Conservation (phyloP, 1,140 invertebrate species). For the Hesperophylax magnus region DNA sequence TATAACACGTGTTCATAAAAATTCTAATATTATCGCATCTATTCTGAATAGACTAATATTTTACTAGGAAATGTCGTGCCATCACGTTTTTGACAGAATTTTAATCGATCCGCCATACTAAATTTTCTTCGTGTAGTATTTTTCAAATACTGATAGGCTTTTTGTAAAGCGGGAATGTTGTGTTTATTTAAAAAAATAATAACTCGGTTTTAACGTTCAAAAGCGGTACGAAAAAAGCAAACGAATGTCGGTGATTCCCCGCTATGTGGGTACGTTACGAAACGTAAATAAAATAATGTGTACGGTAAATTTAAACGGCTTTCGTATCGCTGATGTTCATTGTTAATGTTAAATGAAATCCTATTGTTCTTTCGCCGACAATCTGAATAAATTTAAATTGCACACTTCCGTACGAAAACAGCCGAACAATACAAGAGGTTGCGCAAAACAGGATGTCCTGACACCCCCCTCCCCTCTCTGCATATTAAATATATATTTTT, state of each 20-base stretch:
- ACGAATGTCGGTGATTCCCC: neutral
- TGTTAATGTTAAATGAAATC: constrained; percentile 33
- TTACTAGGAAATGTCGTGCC: too few species aligned
- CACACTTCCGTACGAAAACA: constrained; percentile 30
- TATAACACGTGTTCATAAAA: too few species aligned
- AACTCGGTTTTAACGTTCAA: neutral
- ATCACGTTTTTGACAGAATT: too few species aligned
- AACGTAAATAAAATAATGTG: constrained; percentile 19
- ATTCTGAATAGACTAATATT: too few species aligned
- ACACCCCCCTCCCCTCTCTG: neutral
- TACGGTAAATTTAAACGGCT: constrained; percentile 19
- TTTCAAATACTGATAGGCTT: too few species aligned
- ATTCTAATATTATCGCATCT: too few species aligned
- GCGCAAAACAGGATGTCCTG: neutral
- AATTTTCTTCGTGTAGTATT: too few species aligned
- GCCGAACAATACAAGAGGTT: constrained; percentile 23
- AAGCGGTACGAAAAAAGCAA: neutral
- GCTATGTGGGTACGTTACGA: neutral
- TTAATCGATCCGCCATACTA: too few species aligned
- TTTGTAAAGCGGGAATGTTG: too few species aligned
- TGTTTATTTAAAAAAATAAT: too few species aligned
- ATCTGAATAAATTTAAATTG: constrained; percentile 42
- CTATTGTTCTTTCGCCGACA: constrained; percentile 35
- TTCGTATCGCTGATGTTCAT: constrained; percentile 16
- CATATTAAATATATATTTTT: constrained; percentile 29